Conservation (phyloP, 2,113 vertebrate species). For the Phoxinus phoxinus region DNA sequence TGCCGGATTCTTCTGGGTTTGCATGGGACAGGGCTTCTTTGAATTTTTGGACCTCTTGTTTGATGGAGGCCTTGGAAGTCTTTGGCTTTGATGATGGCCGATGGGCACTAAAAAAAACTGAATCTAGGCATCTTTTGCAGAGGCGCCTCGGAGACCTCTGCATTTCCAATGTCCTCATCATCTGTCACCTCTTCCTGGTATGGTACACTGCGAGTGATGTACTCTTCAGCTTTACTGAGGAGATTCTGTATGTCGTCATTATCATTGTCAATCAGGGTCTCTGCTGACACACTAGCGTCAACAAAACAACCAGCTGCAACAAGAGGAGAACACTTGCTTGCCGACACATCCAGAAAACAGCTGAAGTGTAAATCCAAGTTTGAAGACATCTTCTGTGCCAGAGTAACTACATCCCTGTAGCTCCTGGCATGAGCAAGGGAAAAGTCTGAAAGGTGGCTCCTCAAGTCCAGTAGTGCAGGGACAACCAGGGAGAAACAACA, state of each 20-base stretch:
- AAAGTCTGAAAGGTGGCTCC: constrained; percentile 36
- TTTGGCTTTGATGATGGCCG: constrained; percentile 34
- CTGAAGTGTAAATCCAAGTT: constrained; percentile 32
- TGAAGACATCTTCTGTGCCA: constrained; percentile 35
- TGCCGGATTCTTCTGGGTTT: neutral
- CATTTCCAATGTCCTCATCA: constrained; percentile 18
- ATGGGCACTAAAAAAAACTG: constrained; percentile 36
- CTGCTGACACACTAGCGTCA: constrained; percentile 29
- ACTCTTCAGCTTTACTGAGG: constrained; percentile 31
- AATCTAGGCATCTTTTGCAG: constrained; percentile 32
- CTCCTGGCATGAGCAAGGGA: constrained; percentile 6
- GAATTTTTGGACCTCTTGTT: constrained; percentile 25
- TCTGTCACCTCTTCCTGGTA: constrained; percentile 26
- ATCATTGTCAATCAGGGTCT: constrained; percentile 24
- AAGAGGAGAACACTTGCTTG: constrained; percentile 2
- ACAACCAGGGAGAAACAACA: constrained; percentile 39
- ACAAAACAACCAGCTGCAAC: constrained; percentile 49
- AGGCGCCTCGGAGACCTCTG: constrained; percentile 28
- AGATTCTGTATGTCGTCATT: constrained; percentile 39
- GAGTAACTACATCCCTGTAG: constrained; percentile 30
- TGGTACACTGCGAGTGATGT: constrained; percentile 13
- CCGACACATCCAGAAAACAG: constrained; percentile 12
- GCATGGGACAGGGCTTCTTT: constrained; percentile 25
- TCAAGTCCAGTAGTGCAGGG: constrained; percentile 42
- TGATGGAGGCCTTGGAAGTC: constrained; percentile 28